phyloP scores from a whole-genome alignment of 2,888 invertebrate species.

The Sarcophaga subvicina region DNA sequence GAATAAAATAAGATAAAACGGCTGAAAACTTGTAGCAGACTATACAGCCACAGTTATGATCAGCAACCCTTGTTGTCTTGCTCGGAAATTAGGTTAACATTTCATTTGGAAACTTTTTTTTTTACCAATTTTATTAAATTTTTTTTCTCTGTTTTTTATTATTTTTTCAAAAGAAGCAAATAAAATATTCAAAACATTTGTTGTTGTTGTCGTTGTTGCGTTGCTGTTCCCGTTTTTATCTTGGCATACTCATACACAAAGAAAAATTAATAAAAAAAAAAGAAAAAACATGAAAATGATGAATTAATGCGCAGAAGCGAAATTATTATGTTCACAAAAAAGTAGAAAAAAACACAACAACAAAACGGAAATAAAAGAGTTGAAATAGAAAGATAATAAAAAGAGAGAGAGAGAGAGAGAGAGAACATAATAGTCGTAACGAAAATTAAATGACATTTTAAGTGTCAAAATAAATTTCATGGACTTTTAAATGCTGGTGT shows the following conservation, averaged over 20 bases:
- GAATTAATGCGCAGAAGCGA: slow-evolving; percentile 59
- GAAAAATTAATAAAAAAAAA: not conserved
- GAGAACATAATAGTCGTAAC: not conserved
- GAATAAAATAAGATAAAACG: not conserved
- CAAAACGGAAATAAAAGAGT: not conserved
- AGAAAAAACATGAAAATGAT: not conserved
- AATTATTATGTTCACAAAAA: slow-evolving; percentile 17
- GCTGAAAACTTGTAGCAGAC: not conserved
- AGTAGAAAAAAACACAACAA: not conserved
- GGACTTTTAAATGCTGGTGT: slow-evolving; percentile 44
- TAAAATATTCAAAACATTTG: slow-evolving; percentile 14
- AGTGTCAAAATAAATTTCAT: slow-evolving; percentile 66
- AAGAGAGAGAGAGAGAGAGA: not conserved
- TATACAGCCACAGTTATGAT: not conserved
- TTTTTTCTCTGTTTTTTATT: not conserved
- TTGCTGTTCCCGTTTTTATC: not conserved
- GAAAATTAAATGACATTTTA: slow-evolving; percentile 53
- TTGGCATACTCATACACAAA: not conserved
- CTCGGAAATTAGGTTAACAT: slow-evolving; percentile 51
- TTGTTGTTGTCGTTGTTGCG: not conserved
- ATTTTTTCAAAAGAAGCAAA: slow-evolving; percentile 9
- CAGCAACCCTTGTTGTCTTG: slow-evolving; percentile 42
- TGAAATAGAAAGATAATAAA: not conserved
- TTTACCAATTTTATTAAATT: not conserved
- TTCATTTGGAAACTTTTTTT: slow-evolving; percentile 28